Evolutionary conservation across 2,113 vertebrate species (phyloP), one percentile per base, ranked within the genome.

Genomic region (Oceanodroma tethys): DNA sequence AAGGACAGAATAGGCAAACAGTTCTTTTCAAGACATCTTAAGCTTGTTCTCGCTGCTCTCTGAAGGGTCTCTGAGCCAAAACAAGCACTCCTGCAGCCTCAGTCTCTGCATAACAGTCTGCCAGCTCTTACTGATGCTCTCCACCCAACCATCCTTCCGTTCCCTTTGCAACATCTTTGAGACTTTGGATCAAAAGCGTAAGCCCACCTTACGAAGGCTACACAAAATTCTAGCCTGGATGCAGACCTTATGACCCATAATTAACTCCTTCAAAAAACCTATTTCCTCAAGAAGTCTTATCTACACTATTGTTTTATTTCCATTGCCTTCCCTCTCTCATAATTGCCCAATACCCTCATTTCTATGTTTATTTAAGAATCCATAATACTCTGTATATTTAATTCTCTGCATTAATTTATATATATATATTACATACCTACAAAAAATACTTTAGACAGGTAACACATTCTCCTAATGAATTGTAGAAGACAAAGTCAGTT

Each of bases 111-210:
- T 32, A 45, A 47, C 48, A 73, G 26, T 11, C 55, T 65, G 34
- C 27, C 47, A 60, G 56, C 52, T 85, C 52, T 27, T 20, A 88
- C 3, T 34, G n/a, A 73, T 17, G 18, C 8, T 74, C n/a, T 55
- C 40, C 10, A 2, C 1, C 2, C 19, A 84, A 26, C 22, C 68
- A 59, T 23, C 18, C 29, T 40, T 19, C 16, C 6, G 1, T 3
- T 70, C 42, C 18, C 16, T 78, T 52, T 25, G 11, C 30, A 81
- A 50, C 3, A 36, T 3, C 38, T 96, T 38, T 26, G 22, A 84
- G 32, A n/a, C 40, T 87, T 73, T 2, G 14, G 23, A 81, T 22
- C 17, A 32, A 34, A 86, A 87, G 13, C 5, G 1, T 25, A 73
- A 80, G 11, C 32, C 7, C 4, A 6, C 17, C 26, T 45, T 65